A percentile compares a stretch with the other conserved stretches of the same genome.
phyloP scores from a whole-genome alignment of 2,888 invertebrate species.

The Cerastoderma edule region DNA sequence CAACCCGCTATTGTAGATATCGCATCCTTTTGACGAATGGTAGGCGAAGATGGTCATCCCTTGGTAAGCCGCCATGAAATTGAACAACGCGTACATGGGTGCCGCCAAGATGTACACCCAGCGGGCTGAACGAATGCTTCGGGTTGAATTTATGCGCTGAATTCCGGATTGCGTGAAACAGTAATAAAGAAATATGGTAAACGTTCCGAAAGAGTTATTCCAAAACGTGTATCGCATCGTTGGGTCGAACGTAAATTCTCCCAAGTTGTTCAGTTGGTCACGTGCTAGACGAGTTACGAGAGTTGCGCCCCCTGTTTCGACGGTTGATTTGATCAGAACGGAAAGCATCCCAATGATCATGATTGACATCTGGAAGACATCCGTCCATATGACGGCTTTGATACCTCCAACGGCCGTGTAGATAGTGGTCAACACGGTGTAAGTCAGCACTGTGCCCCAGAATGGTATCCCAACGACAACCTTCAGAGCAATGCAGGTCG shows the following conservation, averaged over 20 bases:
- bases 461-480: slow-evolving; percentile 36
- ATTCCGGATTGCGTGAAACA: slow-evolving; percentile 38
- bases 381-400: slow-evolving; percentile 47
- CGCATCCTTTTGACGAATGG: slow-evolving; percentile 37
- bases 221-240: slow-evolving; percentile 41
- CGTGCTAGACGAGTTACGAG: slow-evolving; percentile 2
- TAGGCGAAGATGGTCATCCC: slow-evolving; percentile 47
- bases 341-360: slow-evolving; percentile 39
- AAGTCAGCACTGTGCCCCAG: slow-evolving; percentile 39
- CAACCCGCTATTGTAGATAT: slow-evolving; percentile 28
- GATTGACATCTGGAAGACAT: slow-evolving; percentile 38
- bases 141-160: slow-evolving; percentile 42
- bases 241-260: slow-evolving; percentile 34
- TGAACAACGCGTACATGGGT: slow-evolving; percentile 21
- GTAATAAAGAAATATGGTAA: slow-evolving; percentile 14
- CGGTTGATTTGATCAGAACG: slow-evolving; percentile 28
- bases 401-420: slow-evolving; percentile 46
- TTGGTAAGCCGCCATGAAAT: slow-evolving; percentile 8
- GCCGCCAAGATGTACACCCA: slow-evolving; percentile 22
- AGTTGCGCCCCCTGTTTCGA: slow-evolving; percentile 25
- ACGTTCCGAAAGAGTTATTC: slow-evolving; percentile 30
- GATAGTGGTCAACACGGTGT: slow-evolving; percentile 33
- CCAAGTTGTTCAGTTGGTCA: slow-evolving; percentile 19
- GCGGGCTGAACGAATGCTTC: slow-evolving; percentile 12
- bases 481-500: slow-evolving; percentile 36